These are phyloP conservation scores for Tinea pellionella DNA, from an alignment of 2,888 invertebrate species.

Conservation along the genomic window DNA sequence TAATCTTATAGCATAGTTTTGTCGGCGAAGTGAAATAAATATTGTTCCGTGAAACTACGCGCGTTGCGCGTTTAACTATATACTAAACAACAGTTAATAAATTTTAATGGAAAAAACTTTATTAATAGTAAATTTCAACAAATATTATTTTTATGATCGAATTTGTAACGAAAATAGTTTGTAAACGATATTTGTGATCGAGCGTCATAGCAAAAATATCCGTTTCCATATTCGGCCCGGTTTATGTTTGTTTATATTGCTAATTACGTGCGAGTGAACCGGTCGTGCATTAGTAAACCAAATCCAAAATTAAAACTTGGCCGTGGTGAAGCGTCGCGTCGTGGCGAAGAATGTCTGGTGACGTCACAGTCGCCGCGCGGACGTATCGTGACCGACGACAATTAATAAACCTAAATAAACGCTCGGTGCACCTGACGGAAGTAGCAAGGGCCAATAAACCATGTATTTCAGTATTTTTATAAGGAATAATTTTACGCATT, in stretches of 20 bases:
- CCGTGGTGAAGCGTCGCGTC: conserved; percentile 38
- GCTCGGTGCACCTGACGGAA: neutral
- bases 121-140: conserved; percentile 63
- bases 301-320: conserved; percentile 58
- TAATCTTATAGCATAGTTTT: too few species aligned
- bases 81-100: neutral
- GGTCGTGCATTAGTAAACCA: conserved; percentile 32
- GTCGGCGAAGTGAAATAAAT: too few species aligned
- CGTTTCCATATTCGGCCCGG: conserved; percentile 38
- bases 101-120: conserved; percentile 32
- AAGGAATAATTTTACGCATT: neutral
- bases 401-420: neutral
- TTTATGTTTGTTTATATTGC: conserved; percentile 32
- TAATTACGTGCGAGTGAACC: conserved; percentile 38
- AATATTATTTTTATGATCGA: neutral
- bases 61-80: too few species aligned
- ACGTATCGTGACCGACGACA: neutral
- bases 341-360: conserved; percentile 47
- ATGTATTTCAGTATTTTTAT: neutral
- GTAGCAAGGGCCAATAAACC: neutral
- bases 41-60: too few species aligned
- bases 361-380: conserved; percentile 32
- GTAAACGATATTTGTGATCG: neutral
- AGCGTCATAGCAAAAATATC: conserved; percentile 18
- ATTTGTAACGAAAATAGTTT: neutral